A percentile compares a stretch with the other conserved stretches of the same genome.
phyloP scores from a whole-genome alignment of 2,888 invertebrate genomes.

The Ennomos quercinarius region DNA sequence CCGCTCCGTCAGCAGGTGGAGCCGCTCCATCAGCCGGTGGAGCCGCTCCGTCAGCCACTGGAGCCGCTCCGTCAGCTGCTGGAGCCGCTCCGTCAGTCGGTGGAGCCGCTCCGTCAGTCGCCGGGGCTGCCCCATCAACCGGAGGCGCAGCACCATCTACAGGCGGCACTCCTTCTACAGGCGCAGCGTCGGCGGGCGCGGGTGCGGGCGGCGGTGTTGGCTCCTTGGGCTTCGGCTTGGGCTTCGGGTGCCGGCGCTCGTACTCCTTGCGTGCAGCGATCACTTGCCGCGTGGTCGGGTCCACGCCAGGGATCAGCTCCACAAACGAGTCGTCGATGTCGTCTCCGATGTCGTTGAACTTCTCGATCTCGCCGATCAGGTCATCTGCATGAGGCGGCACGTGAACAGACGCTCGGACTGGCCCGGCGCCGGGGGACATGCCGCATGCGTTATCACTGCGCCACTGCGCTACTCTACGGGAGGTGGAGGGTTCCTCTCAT shows the following conservation, averaged over 20 bases:
- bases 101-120: conserved; percentile 42
- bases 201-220: conserved; percentile 50
- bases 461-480: conserved; percentile 56
- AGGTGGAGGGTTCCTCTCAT: conserved; percentile 53
- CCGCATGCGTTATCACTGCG: conserved; percentile 60
- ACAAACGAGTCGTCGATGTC: conserved; percentile 97
- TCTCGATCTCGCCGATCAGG: conserved; percentile 94
- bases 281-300: conserved; percentile 70
- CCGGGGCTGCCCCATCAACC: conserved; percentile 39
- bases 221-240: conserved; percentile 38
- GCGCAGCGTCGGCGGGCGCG: conserved; percentile 35
- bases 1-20: conserved; percentile 56
- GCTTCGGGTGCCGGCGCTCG: conserved; percentile 52
- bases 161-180: conserved; percentile 49
- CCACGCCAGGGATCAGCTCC: conserved; percentile 89
- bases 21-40: conserved; percentile 54
- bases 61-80: conserved; percentile 49
- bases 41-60: conserved; percentile 49
- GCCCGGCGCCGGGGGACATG: conserved; percentile 36
- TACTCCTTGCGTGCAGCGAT: conserved; percentile 63
- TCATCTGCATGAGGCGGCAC: conserved; percentile 88
- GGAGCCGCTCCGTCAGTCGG: conserved; percentile 50
- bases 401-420: conserved; percentile 48
- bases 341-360: conserved; percentile 96
- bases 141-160: conserved; percentile 51